Evolutionary conservation across 1,140 invertebrate genomes (phyloP).

Genomic region (Tetramorium simillimum): DNA sequence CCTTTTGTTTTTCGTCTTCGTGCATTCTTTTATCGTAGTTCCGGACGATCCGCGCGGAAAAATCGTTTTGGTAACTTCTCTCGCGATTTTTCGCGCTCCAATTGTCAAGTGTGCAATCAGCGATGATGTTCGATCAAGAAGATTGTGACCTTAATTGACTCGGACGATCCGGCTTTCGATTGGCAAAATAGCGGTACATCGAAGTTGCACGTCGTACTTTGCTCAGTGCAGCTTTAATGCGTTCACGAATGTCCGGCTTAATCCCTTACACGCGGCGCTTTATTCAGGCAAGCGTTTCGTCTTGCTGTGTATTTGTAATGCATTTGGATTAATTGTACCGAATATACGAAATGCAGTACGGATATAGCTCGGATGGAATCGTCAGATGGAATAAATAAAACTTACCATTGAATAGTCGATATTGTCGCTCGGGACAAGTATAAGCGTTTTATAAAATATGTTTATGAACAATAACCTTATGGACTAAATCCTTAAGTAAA

Average conservation of each 20-base stretch:
- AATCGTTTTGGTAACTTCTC: conserved; percentile 30
- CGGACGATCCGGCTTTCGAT: not conserved
- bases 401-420: not conserved
- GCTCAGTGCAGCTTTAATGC: not conserved
- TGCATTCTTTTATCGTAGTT: not conserved
- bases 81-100: conserved; percentile 16
- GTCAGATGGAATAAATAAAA: conserved; percentile 32
- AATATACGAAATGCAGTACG: conserved; percentile 7
- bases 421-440: not conserved
- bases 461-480: not conserved
- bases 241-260: conserved; percentile 4
- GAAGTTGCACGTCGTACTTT: not conserved
- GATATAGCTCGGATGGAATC: conserved; percentile 26
- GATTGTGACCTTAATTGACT: conserved; percentile 8
- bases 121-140: not conserved
- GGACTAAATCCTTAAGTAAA: conserved; percentile 26
- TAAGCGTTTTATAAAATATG: conserved; percentile 32
- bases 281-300: not conserved
- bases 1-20: conserved; percentile 3
- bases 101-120: not conserved
- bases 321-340: conserved; percentile 36
- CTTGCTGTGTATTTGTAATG: conserved; percentile 4
- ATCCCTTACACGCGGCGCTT: not conserved
- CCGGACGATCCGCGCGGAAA: not conserved
- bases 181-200: conserved; percentile 11